Base-by-base conservation (phyloP, 2,888 invertebrate species). In the Drosophila lacicola region DNA sequence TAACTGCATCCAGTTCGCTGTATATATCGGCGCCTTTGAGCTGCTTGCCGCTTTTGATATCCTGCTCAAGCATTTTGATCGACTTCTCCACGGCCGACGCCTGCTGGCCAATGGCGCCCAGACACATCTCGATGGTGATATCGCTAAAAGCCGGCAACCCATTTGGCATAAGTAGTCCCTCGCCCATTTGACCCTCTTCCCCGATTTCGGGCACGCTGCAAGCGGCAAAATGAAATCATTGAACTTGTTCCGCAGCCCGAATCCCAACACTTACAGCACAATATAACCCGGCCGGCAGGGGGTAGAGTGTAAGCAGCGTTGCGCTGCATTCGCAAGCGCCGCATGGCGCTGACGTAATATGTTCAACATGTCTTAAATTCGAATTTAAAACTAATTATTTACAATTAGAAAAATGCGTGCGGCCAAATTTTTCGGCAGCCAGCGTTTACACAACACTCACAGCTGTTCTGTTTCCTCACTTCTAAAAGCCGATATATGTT, bases 31-130 rank as follows among this genome's bases (percentile, higher is more conserved):
- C 94, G 55, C 94, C 93, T 45, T 93, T 90, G 13, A 90, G 71
- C 5, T 71, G 60, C 60, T 81, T 79, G 82, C 90, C 79, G 80
- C 91, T 58, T 36, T 63, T n/a, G 21, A 95, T 85, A 37, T 93
- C 92, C 54, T 94, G 93, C 90, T 96, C 97, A 53, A 97, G 92
- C 41, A 94, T 93, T 88, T 94, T 94, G 0, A 97, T 94, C 14
- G 95, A 94, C 82, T 95, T 95, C 92, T 98, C 98, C 88, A 96
- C 96, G 64, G 96, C 96, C 36, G 96, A 93, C 0, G 96, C 95
- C 86, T 97, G 95, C 91, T 96, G 96, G 34, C 96, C 97, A 78
- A 98, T 95, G 5, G 97, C 96, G 2, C 96, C 96, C 66, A 97
- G 94, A 91, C 97, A 97, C 92, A 96, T 96, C 91, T 97, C 96